Conservation (phyloP, 2,113 vertebrate species). For the Pogonocichla stellata region DNA sequence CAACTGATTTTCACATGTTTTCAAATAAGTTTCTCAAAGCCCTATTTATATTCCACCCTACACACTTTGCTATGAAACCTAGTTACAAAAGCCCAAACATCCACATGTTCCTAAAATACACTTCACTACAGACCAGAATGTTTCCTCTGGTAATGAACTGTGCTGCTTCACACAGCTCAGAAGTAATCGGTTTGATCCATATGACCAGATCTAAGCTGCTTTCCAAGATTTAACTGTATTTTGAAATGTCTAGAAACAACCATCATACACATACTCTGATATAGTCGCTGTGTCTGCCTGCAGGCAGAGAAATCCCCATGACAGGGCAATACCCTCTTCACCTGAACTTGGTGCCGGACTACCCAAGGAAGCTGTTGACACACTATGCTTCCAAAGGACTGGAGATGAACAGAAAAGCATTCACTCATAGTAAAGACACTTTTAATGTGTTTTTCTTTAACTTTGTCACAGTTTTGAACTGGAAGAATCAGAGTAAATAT, state of each 20-base stretch:
- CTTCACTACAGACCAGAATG: background rate
- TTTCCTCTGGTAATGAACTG: background rate
- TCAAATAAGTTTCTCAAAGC: background rate
- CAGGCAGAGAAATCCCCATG: background rate
- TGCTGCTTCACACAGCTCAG: accelerated
- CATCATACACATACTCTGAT: accelerated
- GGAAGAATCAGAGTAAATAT: background rate
- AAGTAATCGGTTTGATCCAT: background rate
- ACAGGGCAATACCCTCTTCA: accelerated
- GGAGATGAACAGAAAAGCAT: background rate
- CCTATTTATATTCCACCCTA: background rate
- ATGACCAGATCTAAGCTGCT: background rate
- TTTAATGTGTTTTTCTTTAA: background rate
- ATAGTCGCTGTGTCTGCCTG: background rate
- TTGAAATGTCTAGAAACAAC: background rate
- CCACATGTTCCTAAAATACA: accelerated
- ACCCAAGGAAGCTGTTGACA: background rate
- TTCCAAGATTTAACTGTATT: background rate
- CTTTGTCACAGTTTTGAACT: background rate
- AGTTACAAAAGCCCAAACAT: background rate
- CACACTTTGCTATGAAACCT: background rate
- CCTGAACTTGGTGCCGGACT: accelerated
- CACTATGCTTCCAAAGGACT: background rate
- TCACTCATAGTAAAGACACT: background rate
- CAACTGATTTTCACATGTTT: background rate